phyloP scores from a whole-genome alignment of 1,140 invertebrate genomes.

The Psilanteris sp. region DNA sequence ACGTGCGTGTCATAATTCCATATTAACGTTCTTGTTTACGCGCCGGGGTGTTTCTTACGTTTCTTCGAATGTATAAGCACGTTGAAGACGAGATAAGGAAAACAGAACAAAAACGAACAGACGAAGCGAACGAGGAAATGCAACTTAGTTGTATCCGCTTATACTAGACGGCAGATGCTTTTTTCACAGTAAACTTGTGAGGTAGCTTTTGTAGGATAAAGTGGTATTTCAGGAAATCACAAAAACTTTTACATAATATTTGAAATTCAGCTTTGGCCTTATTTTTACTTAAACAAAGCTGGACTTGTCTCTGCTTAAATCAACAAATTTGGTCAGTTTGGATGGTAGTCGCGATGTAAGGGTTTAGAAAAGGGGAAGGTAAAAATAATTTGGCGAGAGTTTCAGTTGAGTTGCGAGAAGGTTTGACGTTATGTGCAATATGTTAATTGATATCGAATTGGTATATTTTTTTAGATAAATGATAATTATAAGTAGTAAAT shows the following conservation, averaged over 20 bases:
- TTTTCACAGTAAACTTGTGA: constrained; percentile 24
- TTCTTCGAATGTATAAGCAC: too few species aligned
- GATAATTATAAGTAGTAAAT: too few species aligned
- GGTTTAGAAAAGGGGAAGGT: too few species aligned
- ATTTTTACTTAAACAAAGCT: background rate
- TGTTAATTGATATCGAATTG: too few species aligned
- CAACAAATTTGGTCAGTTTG: too few species aligned
- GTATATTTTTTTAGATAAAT: too few species aligned
- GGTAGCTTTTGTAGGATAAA: background rate
- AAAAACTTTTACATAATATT: background rate
- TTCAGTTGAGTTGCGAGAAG: too few species aligned
- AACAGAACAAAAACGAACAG: constrained; percentile 5
- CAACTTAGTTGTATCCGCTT: constrained; percentile 38
- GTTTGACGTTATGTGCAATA: too few species aligned
- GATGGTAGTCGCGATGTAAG: too few species aligned
- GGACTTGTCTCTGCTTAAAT: background rate
- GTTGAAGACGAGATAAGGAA: constrained; percentile 33
- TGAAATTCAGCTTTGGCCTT: background rate
- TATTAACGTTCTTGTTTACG: constrained; percentile 71
- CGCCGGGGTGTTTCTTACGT: constrained; percentile 58
- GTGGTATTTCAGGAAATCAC: constrained; percentile 3
- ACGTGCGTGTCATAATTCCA: constrained; percentile 64
- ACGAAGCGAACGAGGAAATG: constrained; percentile 18
- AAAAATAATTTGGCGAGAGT: too few species aligned
- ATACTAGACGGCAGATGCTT: constrained; percentile 28